Conservation (phyloP, 2,113 vertebrate species). For the Phaethornis superciliosus region DNA sequence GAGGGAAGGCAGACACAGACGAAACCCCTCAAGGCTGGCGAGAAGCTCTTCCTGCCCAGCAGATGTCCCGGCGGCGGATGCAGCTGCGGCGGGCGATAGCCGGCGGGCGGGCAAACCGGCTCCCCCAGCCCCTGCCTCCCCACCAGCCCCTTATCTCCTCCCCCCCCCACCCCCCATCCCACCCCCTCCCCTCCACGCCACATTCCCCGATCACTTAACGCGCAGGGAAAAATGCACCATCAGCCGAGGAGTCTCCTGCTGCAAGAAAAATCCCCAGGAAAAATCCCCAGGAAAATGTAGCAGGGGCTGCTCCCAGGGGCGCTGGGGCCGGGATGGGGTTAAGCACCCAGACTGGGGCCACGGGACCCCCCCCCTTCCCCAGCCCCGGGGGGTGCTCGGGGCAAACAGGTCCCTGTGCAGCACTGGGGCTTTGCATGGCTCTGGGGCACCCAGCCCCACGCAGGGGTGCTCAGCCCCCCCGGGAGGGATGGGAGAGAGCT, state of each 20-base stretch:
- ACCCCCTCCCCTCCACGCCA: conserved; percentile 77
- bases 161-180: conserved; percentile 71
- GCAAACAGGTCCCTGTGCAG: fast-evolving
- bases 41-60: conserved; percentile 80
- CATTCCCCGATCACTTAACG: conserved; percentile 32
- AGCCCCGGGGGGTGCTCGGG: background rate
- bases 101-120: conserved; percentile 68
- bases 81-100: conserved; percentile 87
- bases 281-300: background rate
- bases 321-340: background rate
- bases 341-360: background rate
- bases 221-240: conserved; percentile 57
- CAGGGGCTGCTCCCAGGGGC: background rate
- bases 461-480: background rate
- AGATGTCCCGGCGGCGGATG: conserved; percentile 86
- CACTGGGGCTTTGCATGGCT: fast-evolving
- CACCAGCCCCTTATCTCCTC: conserved; percentile 83
- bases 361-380: background rate
- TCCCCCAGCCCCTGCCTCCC: conserved; percentile 78
- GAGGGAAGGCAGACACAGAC: background rate
- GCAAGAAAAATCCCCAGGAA: background rate
- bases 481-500: fast-evolving
- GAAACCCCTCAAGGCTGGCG: conserved; percentile 48
- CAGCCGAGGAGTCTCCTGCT: background rate
- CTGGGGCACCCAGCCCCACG: background rate